A percentile compares a stretch with the other conserved stretches of the same genome.
Conservation (phyloP, 30 jellyfish, hydroid and myxozoan species). For the Pelagia noctiluca region DNA sequence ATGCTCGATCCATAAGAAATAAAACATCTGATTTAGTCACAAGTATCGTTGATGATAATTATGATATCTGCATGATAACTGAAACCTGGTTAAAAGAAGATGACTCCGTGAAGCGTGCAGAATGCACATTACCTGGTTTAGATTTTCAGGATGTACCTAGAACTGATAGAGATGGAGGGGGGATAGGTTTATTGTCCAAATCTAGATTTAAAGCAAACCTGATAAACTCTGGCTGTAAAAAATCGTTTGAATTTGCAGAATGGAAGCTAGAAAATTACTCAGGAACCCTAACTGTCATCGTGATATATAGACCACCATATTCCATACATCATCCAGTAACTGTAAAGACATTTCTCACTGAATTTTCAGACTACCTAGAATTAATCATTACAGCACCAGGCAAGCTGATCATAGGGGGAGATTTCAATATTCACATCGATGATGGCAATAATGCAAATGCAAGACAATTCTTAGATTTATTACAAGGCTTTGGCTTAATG, state of each 20-base stretch:
- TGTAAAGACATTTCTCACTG: slow-evolving; percentile 11
- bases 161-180: too few relatives aligned
- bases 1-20: too few relatives aligned
- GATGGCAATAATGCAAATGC: slow-evolving; percentile 19
- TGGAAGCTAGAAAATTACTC: slow-evolving; percentile 6
- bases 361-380: slow-evolving; percentile 34
- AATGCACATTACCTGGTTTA: too few relatives aligned
- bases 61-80: too few relatives aligned
- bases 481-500: slow-evolving; percentile 15
- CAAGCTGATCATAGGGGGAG: slow-evolving; percentile 39
- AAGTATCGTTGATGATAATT: too few relatives aligned
- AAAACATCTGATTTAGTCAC: too few relatives aligned
- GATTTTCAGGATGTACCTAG: too few relatives aligned
- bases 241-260: neutral
- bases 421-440: slow-evolving; percentile 38
- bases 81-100: too few relatives aligned
- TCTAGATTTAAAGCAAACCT: slow-evolving; percentile 18
- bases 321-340: slow-evolving; percentile 25
- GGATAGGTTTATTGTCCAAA: slow-evolving; percentile 21
- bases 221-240: slow-evolving; percentile 8
- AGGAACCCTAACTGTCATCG: slow-evolving; percentile 9
- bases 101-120: too few relatives aligned
- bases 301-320: slow-evolving; percentile 12
- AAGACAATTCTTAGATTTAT: neutral
- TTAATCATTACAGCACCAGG: slow-evolving; percentile 25